phyloP scores from a whole-genome alignment of 1,140 invertebrate genomes.

The Lethrus apterus region DNA sequence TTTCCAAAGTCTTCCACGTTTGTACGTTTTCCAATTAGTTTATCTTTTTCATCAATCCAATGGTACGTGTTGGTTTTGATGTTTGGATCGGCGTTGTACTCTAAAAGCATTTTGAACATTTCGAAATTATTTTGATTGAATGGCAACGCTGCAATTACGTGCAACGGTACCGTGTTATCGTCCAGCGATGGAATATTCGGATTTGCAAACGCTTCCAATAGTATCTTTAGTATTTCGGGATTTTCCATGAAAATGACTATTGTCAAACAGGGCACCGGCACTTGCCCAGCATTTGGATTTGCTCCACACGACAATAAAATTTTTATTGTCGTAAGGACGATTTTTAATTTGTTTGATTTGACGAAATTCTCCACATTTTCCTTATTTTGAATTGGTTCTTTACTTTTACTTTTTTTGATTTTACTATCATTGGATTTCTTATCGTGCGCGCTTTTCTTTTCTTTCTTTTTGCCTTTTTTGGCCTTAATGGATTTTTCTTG shows the following conservation, averaged over 20 bases:
- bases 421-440: conserved; percentile 1
- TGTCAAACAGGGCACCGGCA: conserved; percentile 43
- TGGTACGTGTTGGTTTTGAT: conserved; percentile 22
- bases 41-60: conserved; percentile 24
- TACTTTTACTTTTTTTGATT: conserved; percentile 29
- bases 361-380: conserved; percentile 19
- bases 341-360: conserved; percentile 17
- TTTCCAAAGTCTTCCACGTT: conserved; percentile 27
- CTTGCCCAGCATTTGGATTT: conserved; percentile 39
- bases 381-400: conserved; percentile 21
- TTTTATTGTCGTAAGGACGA: conserved; percentile 38
- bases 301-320: conserved; percentile 42
- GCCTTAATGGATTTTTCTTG: background rate
- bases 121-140: conserved; percentile 36
- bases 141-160: conserved; percentile 39
- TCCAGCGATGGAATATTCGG: conserved; percentile 37
- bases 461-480: conserved; percentile 7
- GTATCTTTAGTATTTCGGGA: conserved; percentile 35
- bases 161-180: conserved; percentile 39
- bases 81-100: conserved; percentile 39
- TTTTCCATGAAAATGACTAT: conserved; percentile 40
- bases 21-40: conserved; percentile 21
- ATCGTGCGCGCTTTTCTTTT: background rate
- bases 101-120: conserved; percentile 38
- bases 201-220: conserved; percentile 40